A percentile compares a stretch with the other conserved stretches of the same genome.
Evolutionary conservation across 2,113 vertebrate species (phyloP).

Genomic region (Aptenodytes patagonicus): DNA sequence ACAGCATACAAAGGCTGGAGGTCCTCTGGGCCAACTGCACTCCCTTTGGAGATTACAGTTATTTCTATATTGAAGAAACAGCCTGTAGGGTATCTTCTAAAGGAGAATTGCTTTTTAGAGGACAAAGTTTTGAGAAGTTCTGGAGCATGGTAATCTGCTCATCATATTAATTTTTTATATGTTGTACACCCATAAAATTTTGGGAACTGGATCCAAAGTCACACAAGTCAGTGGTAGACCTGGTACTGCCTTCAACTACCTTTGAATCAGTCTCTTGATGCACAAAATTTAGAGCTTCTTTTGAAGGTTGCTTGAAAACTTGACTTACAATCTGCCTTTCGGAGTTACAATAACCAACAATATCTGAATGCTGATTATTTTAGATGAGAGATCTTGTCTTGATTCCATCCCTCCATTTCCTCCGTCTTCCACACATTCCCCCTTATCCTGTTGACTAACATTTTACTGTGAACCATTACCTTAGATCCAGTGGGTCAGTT

Average conservation of each 20-base stretch:
- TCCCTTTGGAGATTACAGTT: neutral
- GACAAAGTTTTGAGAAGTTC: neutral
- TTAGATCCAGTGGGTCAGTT: neutral
- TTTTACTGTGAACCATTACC: neutral
- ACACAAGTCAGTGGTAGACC: neutral
- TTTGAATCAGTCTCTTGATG: neutral
- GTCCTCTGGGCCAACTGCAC: neutral
- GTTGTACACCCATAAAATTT: neutral
- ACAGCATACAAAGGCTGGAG: neutral
- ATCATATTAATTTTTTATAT: neutral
- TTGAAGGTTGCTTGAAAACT: neutral
- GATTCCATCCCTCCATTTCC: neutral
- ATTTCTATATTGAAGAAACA: neutral
- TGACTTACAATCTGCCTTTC: neutral
- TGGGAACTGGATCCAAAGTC: neutral
- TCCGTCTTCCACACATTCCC: neutral
- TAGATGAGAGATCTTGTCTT: neutral
- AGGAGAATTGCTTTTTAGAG: neutral
- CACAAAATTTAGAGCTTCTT: neutral
- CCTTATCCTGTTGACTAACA: neutral
- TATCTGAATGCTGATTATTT: neutral
- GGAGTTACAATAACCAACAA: neutral
- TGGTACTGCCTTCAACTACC: neutral
- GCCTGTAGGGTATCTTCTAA: neutral
- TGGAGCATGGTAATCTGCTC: neutral